Conservation (phyloP, 2,888 invertebrate species). For the Chloroclysta siterata region DNA sequence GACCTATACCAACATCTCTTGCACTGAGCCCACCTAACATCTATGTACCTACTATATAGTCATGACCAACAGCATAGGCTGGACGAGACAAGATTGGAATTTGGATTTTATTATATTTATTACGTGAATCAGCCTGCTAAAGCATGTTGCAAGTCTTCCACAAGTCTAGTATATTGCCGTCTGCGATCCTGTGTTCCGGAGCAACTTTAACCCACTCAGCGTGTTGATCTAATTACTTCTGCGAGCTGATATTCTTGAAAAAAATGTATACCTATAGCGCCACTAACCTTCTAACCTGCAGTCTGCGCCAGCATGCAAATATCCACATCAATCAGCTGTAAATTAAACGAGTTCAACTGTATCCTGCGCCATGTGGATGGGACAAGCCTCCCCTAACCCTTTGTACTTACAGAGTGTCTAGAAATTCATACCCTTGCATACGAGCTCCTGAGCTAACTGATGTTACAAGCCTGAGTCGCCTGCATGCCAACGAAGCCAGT, state of each 20-base stretch:
- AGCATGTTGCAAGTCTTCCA: constrained; percentile 5
- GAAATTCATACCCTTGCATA: background rate
- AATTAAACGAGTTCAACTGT: constrained; percentile 9
- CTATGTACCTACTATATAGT: too few species aligned
- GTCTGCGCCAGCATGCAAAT: constrained; percentile 15
- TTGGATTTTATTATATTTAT: background rate
- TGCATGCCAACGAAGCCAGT: background rate
- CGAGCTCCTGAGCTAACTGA: background rate
- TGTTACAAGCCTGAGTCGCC: background rate
- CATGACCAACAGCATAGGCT: background rate
- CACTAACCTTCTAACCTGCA: constrained; percentile 23
- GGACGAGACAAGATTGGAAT: background rate
- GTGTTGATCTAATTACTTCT: constrained; percentile 1
- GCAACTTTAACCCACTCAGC: constrained; percentile 1
- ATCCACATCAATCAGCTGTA: background rate
- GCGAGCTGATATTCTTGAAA: constrained; percentile 10
- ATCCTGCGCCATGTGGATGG: background rate
- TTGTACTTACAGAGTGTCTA: constrained; percentile 8
- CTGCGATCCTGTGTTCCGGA: constrained; percentile 12
- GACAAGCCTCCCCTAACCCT: constrained; percentile 4
- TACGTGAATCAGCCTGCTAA: background rate
- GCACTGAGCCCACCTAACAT: background rate
- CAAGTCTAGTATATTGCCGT: background rate
- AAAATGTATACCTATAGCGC: constrained; percentile 1
- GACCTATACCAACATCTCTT: background rate